phyloP scores from a whole-genome alignment of 2,113 vertebrate genomes.

The Chaetops frenatus region DNA sequence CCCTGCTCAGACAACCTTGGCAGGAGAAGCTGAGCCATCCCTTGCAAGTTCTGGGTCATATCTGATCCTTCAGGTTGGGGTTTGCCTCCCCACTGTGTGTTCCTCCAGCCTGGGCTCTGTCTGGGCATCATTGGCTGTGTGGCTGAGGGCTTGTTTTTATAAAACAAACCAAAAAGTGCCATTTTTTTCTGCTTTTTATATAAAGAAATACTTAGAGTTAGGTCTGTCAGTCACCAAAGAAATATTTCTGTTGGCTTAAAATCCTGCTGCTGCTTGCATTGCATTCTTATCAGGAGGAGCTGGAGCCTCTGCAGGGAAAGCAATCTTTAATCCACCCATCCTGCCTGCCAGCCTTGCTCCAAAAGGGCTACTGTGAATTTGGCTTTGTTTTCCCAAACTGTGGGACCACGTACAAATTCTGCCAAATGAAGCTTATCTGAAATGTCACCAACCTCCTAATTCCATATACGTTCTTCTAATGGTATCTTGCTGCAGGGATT shows the following conservation, averaged over 20 bases:
- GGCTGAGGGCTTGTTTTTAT: not conserved
- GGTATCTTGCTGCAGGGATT: not conserved
- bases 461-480: rapidly evolving
- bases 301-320: not conserved
- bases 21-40: not conserved
- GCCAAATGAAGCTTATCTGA: not conserved
- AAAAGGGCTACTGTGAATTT: not conserved
- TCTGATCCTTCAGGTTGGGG: rapidly evolving
- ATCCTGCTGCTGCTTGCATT: not conserved
- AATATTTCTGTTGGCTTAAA: not conserved
- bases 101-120: not conserved
- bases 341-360: not conserved
- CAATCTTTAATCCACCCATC: not conserved
- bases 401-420: not conserved
- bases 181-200: not conserved
- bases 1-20: not conserved
- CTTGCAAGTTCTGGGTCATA: no score
- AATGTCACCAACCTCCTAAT: not conserved
- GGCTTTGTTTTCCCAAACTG: not conserved
- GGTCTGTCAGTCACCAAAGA: not conserved
- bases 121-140: not conserved
- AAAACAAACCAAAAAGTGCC: not conserved
- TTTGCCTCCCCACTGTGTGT: rapidly evolving
- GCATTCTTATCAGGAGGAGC: not conserved
- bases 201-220: not conserved